Conservation (phyloP, 2,888 invertebrate genomes). For the Pantelozetes paolii region DNA sequence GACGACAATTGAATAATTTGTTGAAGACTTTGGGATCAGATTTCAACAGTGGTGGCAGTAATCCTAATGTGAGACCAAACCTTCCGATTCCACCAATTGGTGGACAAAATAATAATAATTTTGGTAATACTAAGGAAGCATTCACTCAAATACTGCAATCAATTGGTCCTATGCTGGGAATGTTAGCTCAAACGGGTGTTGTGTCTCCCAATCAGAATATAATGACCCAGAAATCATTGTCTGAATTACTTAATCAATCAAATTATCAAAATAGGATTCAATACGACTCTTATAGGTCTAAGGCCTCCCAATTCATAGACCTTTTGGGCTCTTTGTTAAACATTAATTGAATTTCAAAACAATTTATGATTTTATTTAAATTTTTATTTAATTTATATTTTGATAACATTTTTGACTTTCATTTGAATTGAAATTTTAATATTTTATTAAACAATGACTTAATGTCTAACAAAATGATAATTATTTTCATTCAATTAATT, state of each 20-base stretch:
- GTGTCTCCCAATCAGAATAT: background rate
- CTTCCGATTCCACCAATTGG: background rate
- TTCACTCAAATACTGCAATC: constrained; percentile 5
- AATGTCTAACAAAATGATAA: no score
- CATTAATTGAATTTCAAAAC: background rate
- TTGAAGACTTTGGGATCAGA: constrained; percentile 21
- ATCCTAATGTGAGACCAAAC: background rate
- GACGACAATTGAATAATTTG: constrained; percentile 25
- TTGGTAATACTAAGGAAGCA: background rate
- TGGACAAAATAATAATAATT: background rate
- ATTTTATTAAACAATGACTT: no score
- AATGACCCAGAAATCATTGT: background rate
- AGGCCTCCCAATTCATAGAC: background rate
- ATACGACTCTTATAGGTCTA: constrained; percentile 21
- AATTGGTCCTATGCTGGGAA: constrained; percentile 26
- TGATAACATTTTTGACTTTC: background rate
- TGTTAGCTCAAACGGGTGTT: background rate
- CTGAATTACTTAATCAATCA: constrained; percentile 14
- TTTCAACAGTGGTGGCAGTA: background rate
- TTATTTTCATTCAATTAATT: background rate
- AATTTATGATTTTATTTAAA: constrained; percentile 23
- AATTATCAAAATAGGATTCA: background rate
- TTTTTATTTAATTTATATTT: background rate
- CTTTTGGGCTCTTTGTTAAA: constrained; percentile 16
- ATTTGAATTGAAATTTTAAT: background rate